Base-by-base conservation (phyloP, 2,113 vertebrate species). In the Leiothrix lutea region DNA sequence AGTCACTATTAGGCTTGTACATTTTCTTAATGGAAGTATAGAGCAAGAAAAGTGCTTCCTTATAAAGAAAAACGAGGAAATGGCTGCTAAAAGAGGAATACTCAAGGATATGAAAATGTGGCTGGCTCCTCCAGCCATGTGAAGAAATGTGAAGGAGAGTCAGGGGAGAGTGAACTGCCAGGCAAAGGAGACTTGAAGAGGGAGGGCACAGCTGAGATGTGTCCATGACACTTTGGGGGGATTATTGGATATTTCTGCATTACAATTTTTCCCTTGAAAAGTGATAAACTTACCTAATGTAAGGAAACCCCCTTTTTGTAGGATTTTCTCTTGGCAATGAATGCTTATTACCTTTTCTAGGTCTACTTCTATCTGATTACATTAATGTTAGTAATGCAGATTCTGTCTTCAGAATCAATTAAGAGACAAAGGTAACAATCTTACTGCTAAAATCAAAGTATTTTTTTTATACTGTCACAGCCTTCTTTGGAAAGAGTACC, bases 1-100 rank as follows among this genome's bases (percentile, higher is more conserved):
- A 92, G 79, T 80, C 92, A 96, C 85, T 96, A 95, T 97, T 92
- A 97, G 60, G 21, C 56, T 92, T 95, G 58, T 91, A 90, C 91
- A 95, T 94, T 97, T 92, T 96, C 91, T 92, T 95, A 97, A 96
- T 95, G 92, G 95, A 96, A 95, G 29, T 53, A 56, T 36, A 90
- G 74, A 88, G 71, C 42, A 85, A 88, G 94, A 88, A 77, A 95
- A 96, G 87, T 95, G 84, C 86, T 95, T 95, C 75, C 91, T 94
- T 57, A 66, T 60, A 54, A 91, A 95, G 78, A 96, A 96, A 96
- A 95, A 91, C 0, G 66, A 97, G 91, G 85, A 94, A 95, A 95
- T 94, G 70, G 91, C 77, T 90, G n/a, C 71, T 94, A 16, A 82
- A 94, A 92, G 74, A 77, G 40, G 73, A 91, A 86, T 74, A 91